Conservation (phyloP, 2,888 invertebrate species). For the Melieria picta region DNA sequence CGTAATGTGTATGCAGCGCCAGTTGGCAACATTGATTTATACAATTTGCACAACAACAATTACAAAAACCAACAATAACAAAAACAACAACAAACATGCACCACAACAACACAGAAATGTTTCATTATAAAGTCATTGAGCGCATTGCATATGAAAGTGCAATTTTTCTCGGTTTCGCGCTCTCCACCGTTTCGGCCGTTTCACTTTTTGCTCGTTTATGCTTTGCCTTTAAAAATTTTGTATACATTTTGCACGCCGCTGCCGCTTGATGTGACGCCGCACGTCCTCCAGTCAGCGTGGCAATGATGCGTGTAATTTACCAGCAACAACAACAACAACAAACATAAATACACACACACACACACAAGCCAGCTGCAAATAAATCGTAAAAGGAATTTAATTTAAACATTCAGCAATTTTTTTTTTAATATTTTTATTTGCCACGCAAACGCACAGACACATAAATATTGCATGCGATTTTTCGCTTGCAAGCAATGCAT, state of each 20-base stretch:
- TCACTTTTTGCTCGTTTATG: not conserved
- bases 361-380: not conserved
- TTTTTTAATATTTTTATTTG: constrained; percentile 1
- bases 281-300: too few species aligned
- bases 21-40: constrained; percentile 40
- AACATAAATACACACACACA: not conserved
- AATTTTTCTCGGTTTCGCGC: not conserved
- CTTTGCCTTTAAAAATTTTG: not conserved
- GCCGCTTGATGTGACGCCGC: too few species aligned
- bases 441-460: not conserved
- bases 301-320: too few species aligned
- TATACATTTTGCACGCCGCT: constrained; percentile 4
- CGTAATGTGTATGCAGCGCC: not conserved
- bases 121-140: constrained; percentile 40
- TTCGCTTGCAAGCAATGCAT: not conserved
- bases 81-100: too few species aligned
- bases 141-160: not conserved
- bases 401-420: constrained; percentile 6
- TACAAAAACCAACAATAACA: too few species aligned
- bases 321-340: constrained; percentile 10
- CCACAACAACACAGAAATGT: constrained; percentile 16
- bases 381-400: constrained; percentile 18
- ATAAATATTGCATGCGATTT: not conserved
- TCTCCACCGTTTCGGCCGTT: not conserved
- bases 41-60: constrained; percentile 11